Percentiles rank a stretch among this genome's conserved stretches.
Evolutionary conservation across 2,113 vertebrate genomes (phyloP).

Genomic region (Eolophus roseicapilla): DNA sequence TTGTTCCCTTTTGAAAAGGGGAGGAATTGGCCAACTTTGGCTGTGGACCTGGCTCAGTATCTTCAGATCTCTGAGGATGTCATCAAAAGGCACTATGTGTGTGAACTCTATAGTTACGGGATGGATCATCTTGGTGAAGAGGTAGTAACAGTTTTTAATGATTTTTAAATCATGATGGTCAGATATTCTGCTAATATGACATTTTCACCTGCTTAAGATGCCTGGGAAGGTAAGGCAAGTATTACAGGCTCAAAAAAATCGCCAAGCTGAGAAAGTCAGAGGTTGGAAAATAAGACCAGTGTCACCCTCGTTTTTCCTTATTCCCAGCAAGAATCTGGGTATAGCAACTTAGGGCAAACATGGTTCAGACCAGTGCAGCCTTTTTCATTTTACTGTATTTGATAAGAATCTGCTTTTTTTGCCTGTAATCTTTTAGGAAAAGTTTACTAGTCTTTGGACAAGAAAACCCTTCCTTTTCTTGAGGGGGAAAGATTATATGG

Average conservation of each 20-base stretch:
- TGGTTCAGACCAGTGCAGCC: background rate
- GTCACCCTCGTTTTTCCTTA: background rate
- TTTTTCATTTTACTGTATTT: background rate
- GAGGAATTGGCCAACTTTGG: constrained; percentile 85
- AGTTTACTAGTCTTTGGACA: background rate
- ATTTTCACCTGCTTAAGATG: background rate
- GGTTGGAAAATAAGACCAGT: background rate
- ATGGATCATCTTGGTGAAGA: constrained; percentile 89
- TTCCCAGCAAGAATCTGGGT: background rate
- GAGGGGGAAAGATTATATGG: background rate
- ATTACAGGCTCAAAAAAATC: background rate
- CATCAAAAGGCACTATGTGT: constrained; percentile 87
- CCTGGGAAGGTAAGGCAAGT: background rate
- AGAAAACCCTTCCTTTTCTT: background rate
- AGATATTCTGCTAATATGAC: background rate
- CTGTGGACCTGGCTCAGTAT: constrained; percentile 82
- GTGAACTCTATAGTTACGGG: constrained; percentile 92
- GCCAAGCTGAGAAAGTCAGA: background rate
- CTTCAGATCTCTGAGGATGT: constrained; percentile 90
- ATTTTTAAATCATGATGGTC: background rate
- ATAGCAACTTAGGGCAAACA: background rate
- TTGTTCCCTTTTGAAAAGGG: constrained; percentile 65
- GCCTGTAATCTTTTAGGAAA: background rate
- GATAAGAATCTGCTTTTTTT: background rate
- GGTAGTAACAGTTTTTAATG: constrained; percentile 64